Evolutionary conservation across 2,888 invertebrate genomes (phyloP), one percentile per base, ranked within the genome.

Genomic region (Chirona hameri): DNA sequence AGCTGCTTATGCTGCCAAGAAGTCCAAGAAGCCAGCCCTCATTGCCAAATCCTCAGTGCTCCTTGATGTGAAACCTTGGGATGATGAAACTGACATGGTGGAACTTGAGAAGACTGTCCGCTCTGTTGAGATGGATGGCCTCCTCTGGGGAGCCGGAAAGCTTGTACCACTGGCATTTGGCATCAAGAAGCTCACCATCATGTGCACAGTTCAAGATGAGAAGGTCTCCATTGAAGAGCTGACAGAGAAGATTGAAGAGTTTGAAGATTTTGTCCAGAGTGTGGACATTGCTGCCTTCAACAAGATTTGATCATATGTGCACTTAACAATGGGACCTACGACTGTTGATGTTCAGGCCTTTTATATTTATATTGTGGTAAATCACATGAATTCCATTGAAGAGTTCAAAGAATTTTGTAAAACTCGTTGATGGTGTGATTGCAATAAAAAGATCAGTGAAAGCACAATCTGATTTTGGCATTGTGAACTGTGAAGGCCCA

Each of bases 271-370:
- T 86, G 95, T 99, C 84, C 98, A 99, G 89, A 97, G 96, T 85
- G 96, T 98, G 85, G 98, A 99, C 89, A 95, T 98, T 89, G 97
- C 97, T 87, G 97, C 98, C 85, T 99, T 98, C 90, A 98, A 98
- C 90, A 97, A 98, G 89, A 95, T 96, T 90, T 96, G 95, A 94
- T 72, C 21, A 24, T 18, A 12, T 52, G 12, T 52, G 52, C 52
- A 4, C 52, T 52, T 52, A 12, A 12, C 52, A 52, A 2, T 7
- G 39, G 39, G 10, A 52, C 12, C 15, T 52, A 52, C 10, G 52
- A 52, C 52, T 52, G 7, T 39, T 39, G 39, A 39, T 52, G 52
- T 15, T 18, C 52, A 52, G 52, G 52, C 52, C 52, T 52, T 52
- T 52, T 1, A 52, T 52, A 52, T 52, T 18, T 52, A 4, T 52